Conservation (phyloP, 2,888 invertebrate genomes). For the Cepaea hortensis region DNA sequence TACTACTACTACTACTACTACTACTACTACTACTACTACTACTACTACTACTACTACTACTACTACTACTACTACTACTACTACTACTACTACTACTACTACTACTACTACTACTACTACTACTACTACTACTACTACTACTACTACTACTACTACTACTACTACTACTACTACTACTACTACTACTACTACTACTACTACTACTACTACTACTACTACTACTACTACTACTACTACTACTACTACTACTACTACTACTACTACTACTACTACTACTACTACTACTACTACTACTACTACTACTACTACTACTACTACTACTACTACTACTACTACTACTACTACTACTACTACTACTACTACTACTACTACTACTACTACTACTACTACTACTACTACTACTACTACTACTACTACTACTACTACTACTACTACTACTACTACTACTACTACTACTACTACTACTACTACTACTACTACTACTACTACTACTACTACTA, state of each 20-base stretch:
- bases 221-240: conserved; percentile 14
- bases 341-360: too few species aligned
- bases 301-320: conserved; percentile 12
- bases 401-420: conserved; percentile 19
- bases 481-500: background rate
- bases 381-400: conserved; percentile 14
- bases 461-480: conserved; percentile 10
- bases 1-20: conserved; percentile 15
- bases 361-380: too few species aligned
- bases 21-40: conserved; percentile 14
- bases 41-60: conserved; percentile 13
- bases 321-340: background rate
- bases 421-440: conserved; percentile 19
- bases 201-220: conserved; percentile 19
- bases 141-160: conserved; percentile 4
- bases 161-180: conserved; percentile 8
- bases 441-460: conserved; percentile 19
- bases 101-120: background rate
- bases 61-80: conserved; percentile 2
- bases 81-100: conserved; percentile 16
- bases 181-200: conserved; percentile 19
- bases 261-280: conserved; percentile 19
- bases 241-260: background rate
- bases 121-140: background rate
- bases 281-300: conserved; percentile 19